Conservation (phyloP, 2,113 vertebrate species). For the Ardeotis arabs region DNA sequence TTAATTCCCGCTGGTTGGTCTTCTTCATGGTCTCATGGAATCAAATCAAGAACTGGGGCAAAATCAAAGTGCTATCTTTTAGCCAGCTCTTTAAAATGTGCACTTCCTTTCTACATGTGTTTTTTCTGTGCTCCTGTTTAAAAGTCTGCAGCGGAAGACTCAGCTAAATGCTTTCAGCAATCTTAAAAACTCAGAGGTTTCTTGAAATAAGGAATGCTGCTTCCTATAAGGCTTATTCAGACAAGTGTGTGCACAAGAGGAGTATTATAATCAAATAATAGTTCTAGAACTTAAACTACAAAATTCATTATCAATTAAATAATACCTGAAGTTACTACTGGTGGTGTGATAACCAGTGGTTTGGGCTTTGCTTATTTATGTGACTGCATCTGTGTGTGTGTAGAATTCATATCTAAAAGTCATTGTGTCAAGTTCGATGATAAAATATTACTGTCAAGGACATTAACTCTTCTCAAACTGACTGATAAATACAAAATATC, state of each 20-base stretch:
- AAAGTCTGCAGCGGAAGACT: not conserved
- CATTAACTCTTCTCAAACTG: not conserved
- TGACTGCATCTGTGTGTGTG: not conserved
- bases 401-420: not conserved
- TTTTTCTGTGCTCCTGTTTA: not conserved
- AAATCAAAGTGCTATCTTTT: not conserved
- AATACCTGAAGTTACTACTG: not conserved
- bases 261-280: not conserved
- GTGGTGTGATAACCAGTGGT: not conserved
- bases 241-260: not conserved
- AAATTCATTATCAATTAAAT: not conserved
- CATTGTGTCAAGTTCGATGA: not conserved
- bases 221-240: not conserved
- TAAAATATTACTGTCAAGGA: not conserved
- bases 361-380: not conserved
- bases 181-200: not conserved
- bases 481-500: not conserved
- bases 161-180: not conserved
- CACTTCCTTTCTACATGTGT: not conserved
- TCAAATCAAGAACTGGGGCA: not conserved
- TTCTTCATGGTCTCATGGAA: slow-evolving; percentile 30
- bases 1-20: slow-evolving; percentile 2
- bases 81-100: not conserved
- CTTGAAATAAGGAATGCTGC: not conserved
- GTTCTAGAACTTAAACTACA: not conserved